Conservation (phyloP, 2,888 invertebrate genomes). For the Lissocephala sabroskyi region DNA sequence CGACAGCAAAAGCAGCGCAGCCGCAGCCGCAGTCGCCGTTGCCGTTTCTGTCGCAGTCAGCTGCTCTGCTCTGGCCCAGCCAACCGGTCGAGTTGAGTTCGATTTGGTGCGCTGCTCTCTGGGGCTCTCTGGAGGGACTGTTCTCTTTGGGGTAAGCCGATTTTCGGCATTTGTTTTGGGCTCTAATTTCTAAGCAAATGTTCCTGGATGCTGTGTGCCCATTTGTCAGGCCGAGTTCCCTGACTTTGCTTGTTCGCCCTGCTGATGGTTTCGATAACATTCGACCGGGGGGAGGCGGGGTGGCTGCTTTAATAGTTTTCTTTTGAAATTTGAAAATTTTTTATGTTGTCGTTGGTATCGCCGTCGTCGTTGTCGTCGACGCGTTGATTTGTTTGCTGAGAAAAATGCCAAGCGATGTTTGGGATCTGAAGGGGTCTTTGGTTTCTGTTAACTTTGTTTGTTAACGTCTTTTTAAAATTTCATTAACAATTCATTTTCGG, state of each 20-base stretch:
- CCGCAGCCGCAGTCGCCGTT: background rate
- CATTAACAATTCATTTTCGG: slow-evolving; percentile 44
- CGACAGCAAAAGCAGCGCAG: slow-evolving; percentile 15
- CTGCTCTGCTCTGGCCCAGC: slow-evolving; percentile 4
- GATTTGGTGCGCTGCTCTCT: slow-evolving; percentile 30
- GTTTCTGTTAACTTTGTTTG: slow-evolving; percentile 40
- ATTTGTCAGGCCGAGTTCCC: background rate
- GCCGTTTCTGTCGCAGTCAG: background rate
- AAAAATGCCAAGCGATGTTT: slow-evolving; percentile 21
- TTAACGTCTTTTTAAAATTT: slow-evolving; percentile 58
- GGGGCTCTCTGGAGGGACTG: slow-evolving; percentile 1
- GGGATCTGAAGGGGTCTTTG: too few species aligned
- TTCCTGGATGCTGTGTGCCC: slow-evolving; percentile 1
- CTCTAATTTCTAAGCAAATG: slow-evolving; percentile 64
- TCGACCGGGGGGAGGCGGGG: slow-evolving; percentile 13
- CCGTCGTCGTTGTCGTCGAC: slow-evolving; percentile 1
- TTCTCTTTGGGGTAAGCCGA: slow-evolving; percentile 7
- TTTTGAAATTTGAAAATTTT: slow-evolving; percentile 49
- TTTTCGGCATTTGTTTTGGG: slow-evolving; percentile 54
- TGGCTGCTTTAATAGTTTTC: slow-evolving; percentile 57
- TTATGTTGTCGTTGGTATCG: slow-evolving; percentile 12
- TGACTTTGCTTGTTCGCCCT: too few species aligned
- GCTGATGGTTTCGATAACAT: too few species aligned
- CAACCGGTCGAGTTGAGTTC: too few species aligned
- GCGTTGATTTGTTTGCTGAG: slow-evolving; percentile 41